Base-by-base conservation (phyloP, 2,113 vertebrate genomes). In the Prolemur simus region DNA sequence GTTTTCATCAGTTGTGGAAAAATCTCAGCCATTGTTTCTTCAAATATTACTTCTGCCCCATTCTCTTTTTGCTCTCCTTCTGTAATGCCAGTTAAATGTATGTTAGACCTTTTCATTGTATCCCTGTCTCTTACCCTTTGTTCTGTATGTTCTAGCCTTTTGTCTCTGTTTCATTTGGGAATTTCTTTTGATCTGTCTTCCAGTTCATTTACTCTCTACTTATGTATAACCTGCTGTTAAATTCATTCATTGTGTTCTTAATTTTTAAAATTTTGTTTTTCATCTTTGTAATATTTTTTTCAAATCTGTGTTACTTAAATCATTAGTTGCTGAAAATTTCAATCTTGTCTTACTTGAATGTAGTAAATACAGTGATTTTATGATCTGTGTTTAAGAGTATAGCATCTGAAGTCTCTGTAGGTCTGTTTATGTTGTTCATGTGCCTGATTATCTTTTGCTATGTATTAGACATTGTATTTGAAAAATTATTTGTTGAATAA, bases 1-100 rank as follows among this genome's bases (percentile, higher is more conserved):
- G 25, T 83, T 92, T 96, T 92, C n/a, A 66, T 89, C 81, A 87
- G 37, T 83, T 82, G 42, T 85, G 42, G 14, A 81, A 90, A 95
- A 85, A 80, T 68, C 49, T 63, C 63, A 89, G n/a, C 56, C 32
- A 20, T 89, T 89, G 39, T 49, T 78, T 89, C 47, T 94, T 76
- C 83, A 84, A 4, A 45, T 73, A 52, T 64, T 87, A 34, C 34
- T 84, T 85, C 29, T 54, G 29, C 14, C 29, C 23, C 15, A 6
- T 82, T 87, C 20, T 76, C 21, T 64, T 89, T 78, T 92, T 85
- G 29, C 58, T 94, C 11, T 42, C 34, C 6, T 73, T 58, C 64
- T 91, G 34, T 52, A 87, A 64, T 1, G 7, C 60, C 39, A 66
- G 3, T 82, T 76, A 87, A 71, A 73, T 1, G 0, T 77, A 10